These are phyloP conservation scores for Lota lota DNA, from an alignment of 2,113 vertebrate genomes.

Conservation along the genomic window DNA sequence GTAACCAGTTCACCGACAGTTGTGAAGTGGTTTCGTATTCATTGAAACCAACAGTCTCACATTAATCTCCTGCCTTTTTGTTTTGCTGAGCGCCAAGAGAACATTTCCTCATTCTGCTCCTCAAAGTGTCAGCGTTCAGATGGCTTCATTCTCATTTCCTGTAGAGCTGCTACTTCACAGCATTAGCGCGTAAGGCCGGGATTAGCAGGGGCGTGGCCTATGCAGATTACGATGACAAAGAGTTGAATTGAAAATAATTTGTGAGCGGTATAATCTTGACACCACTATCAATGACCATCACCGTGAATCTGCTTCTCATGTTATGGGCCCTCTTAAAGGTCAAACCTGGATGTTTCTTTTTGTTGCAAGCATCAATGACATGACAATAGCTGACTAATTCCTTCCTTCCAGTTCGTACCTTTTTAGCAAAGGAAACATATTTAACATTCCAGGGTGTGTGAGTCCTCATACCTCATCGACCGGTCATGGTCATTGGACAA, in stretches of 20 bases:
- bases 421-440: slow-evolving; percentile 7
- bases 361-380: neutral
- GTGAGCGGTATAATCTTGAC: too few relatives aligned
- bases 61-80: slow-evolving; percentile 16
- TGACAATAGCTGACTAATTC: neutral
- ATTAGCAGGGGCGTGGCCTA: slow-evolving; percentile 41
- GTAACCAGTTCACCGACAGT: too few relatives aligned
- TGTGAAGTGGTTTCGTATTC: too few relatives aligned
- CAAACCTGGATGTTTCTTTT: neutral
- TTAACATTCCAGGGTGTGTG: slow-evolving; percentile 30
- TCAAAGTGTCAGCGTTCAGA: slow-evolving; percentile 30
- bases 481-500: too few relatives aligned
- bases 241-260: too few relatives aligned
- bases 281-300: neutral
- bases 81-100: slow-evolving; percentile 36
- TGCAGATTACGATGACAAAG: neutral
- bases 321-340: too few relatives aligned
- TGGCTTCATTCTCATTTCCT: slow-evolving; percentile 35
- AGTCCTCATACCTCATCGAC: neutral
- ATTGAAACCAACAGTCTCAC: too few relatives aligned
- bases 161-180: slow-evolving; percentile 21
- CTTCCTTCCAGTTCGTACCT: neutral
- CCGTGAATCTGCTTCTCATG: neutral
- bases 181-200: slow-evolving; percentile 21
- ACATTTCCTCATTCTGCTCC: slow-evolving; percentile 39